phyloP scores from a whole-genome alignment of 2,888 invertebrate genomes.

The Adelognathus sp. region DNA sequence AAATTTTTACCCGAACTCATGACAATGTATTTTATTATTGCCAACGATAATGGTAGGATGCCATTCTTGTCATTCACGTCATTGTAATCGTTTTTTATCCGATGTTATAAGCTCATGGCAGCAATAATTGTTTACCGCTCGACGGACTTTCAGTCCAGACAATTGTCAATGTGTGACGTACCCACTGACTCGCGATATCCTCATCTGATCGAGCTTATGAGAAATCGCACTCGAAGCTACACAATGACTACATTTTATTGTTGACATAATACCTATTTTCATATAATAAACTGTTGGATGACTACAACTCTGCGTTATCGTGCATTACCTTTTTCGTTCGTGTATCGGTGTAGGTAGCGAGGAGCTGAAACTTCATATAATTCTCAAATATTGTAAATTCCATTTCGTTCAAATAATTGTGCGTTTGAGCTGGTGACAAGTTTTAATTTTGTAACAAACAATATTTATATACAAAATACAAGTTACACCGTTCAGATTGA shows the following conservation, averaged over 20 bases:
- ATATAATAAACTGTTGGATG: slow-evolving; percentile 60
- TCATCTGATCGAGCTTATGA: not conserved
- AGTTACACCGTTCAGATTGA: not conserved
- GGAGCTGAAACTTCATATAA: not conserved
- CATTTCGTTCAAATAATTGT: not conserved
- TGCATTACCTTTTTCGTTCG: not conserved
- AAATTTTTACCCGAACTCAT: not conserved
- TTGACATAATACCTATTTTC: slow-evolving; percentile 61
- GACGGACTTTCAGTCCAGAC: slow-evolving; percentile 10
- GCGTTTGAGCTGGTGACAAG: not conserved
- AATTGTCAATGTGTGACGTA: slow-evolving; percentile 16
- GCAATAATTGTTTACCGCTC: not conserved
- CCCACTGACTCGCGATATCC: slow-evolving; percentile 20
- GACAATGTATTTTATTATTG: not conserved
- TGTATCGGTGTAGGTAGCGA: not conserved
- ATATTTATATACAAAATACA: slow-evolving; percentile 12
- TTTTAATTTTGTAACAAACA: not conserved
- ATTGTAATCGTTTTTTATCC: not conserved
- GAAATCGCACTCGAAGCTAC: slow-evolving; percentile 52
- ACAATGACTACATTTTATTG: slow-evolving; percentile 61
- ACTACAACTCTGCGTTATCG: slow-evolving; percentile 1
- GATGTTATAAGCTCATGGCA: not conserved
- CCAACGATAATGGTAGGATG: not conserved
- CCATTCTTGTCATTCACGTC: slow-evolving; percentile 8
- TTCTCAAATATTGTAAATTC: not conserved